Conservation (phyloP, 2,797 vertebrate genomes). For the Artibeus lituratus region DNA sequence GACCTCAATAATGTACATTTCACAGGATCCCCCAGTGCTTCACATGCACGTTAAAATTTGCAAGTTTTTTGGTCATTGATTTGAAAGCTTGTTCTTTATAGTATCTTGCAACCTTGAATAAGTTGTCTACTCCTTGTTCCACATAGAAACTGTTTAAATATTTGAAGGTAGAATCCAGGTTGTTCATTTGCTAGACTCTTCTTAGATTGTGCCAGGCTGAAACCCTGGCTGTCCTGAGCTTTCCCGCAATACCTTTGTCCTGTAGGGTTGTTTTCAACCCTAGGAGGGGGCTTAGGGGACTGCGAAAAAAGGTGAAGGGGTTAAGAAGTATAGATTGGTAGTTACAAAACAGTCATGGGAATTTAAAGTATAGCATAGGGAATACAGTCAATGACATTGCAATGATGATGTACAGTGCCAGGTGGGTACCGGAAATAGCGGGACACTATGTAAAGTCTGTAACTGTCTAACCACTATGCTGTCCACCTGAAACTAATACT, state of each 20-base stretch:
- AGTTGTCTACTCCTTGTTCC: neutral
- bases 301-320: neutral
- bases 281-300: neutral
- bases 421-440: neutral
- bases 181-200: neutral
- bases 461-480: neutral
- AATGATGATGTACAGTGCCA: neutral
- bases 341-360: neutral
- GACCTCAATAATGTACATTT: neutral
- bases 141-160: neutral
- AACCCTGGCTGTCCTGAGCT: neutral
- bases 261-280: neutral
- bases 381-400: neutral
- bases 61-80: neutral
- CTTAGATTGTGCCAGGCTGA: neutral
- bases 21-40: neutral
- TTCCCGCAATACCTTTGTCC: neutral
- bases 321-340: neutral
- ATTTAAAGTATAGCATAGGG: neutral
- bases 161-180: neutral
- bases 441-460: neutral
- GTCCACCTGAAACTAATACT: neutral
- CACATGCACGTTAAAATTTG: neutral
- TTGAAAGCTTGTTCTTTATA: neutral
- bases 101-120: neutral